Evolutionary conservation across 2,888 invertebrate genomes (phyloP), one percentile per base, ranked within the genome.

Genomic region (Phyllotreta cruciferae): DNA sequence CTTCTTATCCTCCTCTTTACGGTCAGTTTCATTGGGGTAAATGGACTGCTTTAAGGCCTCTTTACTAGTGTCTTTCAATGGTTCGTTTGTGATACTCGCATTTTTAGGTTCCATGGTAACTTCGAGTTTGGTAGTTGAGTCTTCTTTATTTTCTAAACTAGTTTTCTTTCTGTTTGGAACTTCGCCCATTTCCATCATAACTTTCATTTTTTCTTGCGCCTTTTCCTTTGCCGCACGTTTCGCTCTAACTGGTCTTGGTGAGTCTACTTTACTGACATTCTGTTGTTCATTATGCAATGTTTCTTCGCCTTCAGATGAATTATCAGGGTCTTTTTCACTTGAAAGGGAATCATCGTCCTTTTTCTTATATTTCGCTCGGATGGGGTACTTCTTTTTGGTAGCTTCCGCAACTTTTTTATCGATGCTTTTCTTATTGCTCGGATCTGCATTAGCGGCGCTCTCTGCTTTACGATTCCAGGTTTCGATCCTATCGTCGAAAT

Each of bases 191-290:
- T 75, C 73, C 66, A 72, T 69, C 11, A 67, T 64, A 6, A 50
- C 63, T 50, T 71, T 74, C 36, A 72, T 56, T 64, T 73, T 73
- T 41, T 69, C 71, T 39, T 71, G 68, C 5, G 73, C 73, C 58
- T 74, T 75, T 50, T 73, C 73, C 53, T 73, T 74, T 3, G 73
- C 72, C 44, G 74, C 75, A 56, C 74, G 54, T 34, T 67, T 67
- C 56, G 68, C 74, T 73, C 65, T 78, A 70, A 76, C 61, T 1
- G 68, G 68, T n/a, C 70, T 24, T 3, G 4, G 4, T 4, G 24
- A 24, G 24, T 24, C 24, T 24, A 24, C 24, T 24, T 10, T 3
- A 56, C 24, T 24, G 24, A 24, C 24, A 3, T 24, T 1, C 24
- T 24, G 24, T 24, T 24, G 24, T 24, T 24, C 24, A 24, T 24